These are phyloP conservation scores for Chondrilla cf. caribensis DNA, from an alignment of 37 sponge, comb jelly and placozoan genomes.

Conservation along the genomic window DNA sequence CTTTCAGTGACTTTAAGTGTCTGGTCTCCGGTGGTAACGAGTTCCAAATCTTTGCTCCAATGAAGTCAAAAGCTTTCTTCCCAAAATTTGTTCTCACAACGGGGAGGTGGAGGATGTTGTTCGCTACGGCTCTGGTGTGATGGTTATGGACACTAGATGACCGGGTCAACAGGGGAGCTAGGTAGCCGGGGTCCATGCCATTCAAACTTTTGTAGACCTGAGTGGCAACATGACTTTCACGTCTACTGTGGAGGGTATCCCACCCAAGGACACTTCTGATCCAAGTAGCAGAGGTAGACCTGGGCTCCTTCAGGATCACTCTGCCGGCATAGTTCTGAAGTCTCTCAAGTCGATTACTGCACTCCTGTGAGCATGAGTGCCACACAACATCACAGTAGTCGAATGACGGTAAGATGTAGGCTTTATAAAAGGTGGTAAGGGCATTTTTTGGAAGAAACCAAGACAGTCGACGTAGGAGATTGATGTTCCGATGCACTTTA, in stretches of 20 bases:
- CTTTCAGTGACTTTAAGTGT: no score
- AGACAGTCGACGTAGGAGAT: not conserved
- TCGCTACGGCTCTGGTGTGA: not conserved
- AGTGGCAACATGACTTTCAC: not conserved
- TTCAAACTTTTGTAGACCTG: not conserved
- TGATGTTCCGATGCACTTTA: not conserved
- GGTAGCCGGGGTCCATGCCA: not conserved
- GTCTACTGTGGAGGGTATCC: not conserved
- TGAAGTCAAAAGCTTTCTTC: not conserved
- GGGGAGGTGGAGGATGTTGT: not conserved
- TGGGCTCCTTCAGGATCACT: not conserved
- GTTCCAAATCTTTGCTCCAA: not conserved
- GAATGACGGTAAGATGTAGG: not conserved
- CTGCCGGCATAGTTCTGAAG: slow-evolving; percentile 1
- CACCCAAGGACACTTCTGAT: not conserved
- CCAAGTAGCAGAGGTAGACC: not conserved
- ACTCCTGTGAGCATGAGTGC: not conserved
- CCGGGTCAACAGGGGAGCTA: not conserved
- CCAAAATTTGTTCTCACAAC: not conserved
- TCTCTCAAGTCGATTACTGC: not conserved
- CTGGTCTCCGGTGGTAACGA: not conserved
- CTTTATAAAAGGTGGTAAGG: not conserved
- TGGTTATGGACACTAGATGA: not conserved
- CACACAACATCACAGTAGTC: slow-evolving; percentile 10
- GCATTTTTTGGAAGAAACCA: not conserved